These are phyloP conservation scores for Dendrolimus houi DNA, from an alignment of 2,888 invertebrate species.

Conservation along the genomic window DNA sequence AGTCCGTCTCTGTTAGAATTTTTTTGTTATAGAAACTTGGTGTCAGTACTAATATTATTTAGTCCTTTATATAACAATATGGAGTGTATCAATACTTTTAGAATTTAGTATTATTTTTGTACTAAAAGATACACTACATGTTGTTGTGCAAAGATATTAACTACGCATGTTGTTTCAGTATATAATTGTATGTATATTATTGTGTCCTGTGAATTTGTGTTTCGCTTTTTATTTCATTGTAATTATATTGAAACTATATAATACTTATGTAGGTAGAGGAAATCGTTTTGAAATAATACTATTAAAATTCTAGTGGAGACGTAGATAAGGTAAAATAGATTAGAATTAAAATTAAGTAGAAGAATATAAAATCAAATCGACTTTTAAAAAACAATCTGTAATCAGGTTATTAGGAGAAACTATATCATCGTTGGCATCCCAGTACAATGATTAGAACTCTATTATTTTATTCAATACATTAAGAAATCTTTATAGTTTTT, in stretches of 20 bases:
- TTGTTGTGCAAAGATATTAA: constrained; percentile 7
- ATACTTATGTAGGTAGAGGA: constrained; percentile 18
- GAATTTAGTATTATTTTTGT: no score
- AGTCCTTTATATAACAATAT: not conserved
- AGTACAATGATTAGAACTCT: no score
- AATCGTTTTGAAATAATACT: constrained; percentile 1
- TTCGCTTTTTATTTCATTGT: constrained; percentile 71
- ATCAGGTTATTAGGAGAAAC: no score
- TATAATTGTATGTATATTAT: constrained; percentile 24
- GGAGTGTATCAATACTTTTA: not conserved
- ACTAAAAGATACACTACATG: not conserved
- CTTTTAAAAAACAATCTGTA: no score
- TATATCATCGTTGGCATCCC: no score
- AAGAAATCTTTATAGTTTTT: no score
- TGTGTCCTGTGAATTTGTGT: constrained; percentile 80
- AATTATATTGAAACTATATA: constrained; percentile 20
- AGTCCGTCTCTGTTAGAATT: constrained; percentile 3
- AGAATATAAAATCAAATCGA: no score
- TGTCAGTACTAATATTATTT: constrained; percentile 12
- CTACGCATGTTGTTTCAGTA: constrained; percentile 20
- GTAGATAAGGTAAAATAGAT: not conserved
- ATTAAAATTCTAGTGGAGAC: not conserved
- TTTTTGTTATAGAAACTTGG: not conserved
- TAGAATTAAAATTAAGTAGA: no score
- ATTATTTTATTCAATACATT: no score